These are phyloP conservation scores for Hipparchia semele DNA, from an alignment of 2,888 invertebrate species.

Conservation along the genomic window DNA sequence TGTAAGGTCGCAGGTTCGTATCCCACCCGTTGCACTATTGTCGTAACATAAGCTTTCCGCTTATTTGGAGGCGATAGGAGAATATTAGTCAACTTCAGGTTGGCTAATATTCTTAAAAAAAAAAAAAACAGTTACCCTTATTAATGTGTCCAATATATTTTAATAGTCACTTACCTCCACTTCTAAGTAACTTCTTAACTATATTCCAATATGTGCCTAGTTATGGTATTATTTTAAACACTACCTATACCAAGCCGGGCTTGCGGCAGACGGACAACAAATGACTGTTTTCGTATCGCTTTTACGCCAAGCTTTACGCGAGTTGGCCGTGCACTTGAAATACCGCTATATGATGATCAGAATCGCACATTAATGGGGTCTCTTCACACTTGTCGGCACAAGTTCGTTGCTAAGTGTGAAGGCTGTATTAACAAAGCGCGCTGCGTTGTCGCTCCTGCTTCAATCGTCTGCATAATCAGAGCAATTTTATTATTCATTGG, in stretches of 20 bases:
- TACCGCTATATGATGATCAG: constrained; percentile 73
- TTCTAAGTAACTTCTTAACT: background rate
- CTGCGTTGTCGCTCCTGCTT: too few species aligned
- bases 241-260: constrained; percentile 12
- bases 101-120: too few species aligned
- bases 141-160: background rate
- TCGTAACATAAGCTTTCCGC: too few species aligned
- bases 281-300: constrained; percentile 53
- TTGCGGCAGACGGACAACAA: constrained; percentile 50
- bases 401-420: background rate
- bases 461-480: too few species aligned
- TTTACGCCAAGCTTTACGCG: constrained; percentile 46
- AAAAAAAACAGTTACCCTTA: too few species aligned
- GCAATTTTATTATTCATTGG: too few species aligned
- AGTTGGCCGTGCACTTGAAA: constrained; percentile 70
- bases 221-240: constrained; percentile 2
- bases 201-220: background rate
- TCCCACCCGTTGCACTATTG: too few species aligned
- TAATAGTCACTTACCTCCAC: constrained; percentile 13
- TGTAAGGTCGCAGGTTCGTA: too few species aligned
- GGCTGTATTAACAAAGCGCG: too few species aligned
- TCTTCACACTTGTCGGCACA: background rate
- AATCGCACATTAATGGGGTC: constrained; percentile 36
- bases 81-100: too few species aligned
- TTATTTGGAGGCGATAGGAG: too few species aligned